Base-by-base conservation (phyloP, 2,797 vertebrate genomes). In the Hemitrygon akajei region DNA sequence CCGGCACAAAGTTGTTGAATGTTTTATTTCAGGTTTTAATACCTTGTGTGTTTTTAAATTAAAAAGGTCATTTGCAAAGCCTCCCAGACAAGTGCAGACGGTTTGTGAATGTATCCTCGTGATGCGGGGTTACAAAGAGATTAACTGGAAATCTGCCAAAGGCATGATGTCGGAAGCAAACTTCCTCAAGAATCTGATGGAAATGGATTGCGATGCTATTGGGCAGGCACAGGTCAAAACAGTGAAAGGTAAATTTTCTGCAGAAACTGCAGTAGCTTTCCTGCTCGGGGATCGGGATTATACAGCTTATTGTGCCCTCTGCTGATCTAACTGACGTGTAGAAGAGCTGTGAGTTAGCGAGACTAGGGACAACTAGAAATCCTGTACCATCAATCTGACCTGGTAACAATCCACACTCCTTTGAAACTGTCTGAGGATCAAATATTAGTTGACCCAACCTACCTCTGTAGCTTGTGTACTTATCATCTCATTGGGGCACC, bases 121-220 rank as follows among this genome's bases (percentile, higher is more conserved):
- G 93, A 97, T 99, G 94, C 98, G 98, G 40, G 98, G 98, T n/a
- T 96, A 98, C 96, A 99, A 97, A 94, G 99, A 99, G 94, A 97
- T 99, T 94, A 98, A 94, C 95, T 99, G 99, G 99, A 98, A 98
- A 94, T 95, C 97, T 0, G 98, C 98, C 95, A 99, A 98, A 94
- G 98, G 97, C 37, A 99, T 99, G 99, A 99, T 99, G 98, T 98
- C 99, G 0, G 99, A 99, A 95, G 96, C 97, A 0, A 98, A 98
- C 94, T 99, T 99, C 96, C 96, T 99, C 95, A 96, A 97, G 6
- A 97, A 97, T 0, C 96, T 99, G 82, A 97, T 98, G 98, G 98
- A 99, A 9, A 97, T 99, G 0, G 98, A 99, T 94, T 99, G 98
- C 80, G 98, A 99, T 94, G 94, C 96, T 7, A 98, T 99, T 94